Evolutionary conservation across 1,140 invertebrate genomes (phyloP).

Genomic region (Galleria mellonella): DNA sequence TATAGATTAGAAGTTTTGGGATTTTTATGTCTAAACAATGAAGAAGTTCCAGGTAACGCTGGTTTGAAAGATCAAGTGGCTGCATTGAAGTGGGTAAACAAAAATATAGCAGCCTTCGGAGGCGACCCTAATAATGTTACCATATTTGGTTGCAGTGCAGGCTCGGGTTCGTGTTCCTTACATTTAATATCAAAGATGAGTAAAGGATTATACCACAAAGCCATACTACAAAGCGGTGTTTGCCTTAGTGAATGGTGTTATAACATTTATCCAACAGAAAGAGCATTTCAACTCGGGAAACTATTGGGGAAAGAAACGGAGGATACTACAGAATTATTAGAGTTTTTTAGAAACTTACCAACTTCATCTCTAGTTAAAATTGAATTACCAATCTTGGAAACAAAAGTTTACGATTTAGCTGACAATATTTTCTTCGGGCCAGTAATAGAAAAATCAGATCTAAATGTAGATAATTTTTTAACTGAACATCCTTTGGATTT

Average conservation of each 20-base stretch:
- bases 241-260: slow-evolving; percentile 63
- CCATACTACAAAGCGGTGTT: slow-evolving; percentile 67
- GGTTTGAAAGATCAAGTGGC: slow-evolving; percentile 81
- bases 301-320: slow-evolving; percentile 47
- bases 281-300: slow-evolving; percentile 54
- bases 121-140: slow-evolving; percentile 77
- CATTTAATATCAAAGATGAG: slow-evolving; percentile 80
- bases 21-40: slow-evolving; percentile 67
- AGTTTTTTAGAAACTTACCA: slow-evolving; percentile 43
- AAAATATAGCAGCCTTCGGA: slow-evolving; percentile 77
- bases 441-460: slow-evolving; percentile 46
- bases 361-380: slow-evolving; percentile 41
- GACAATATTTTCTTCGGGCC: slow-evolving; percentile 49
- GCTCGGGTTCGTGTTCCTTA: slow-evolving; percentile 76
- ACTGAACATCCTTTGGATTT: slow-evolving; percentile 32
- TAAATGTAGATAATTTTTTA: slow-evolving; percentile 43
- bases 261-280: slow-evolving; percentile 35
- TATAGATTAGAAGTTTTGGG: slow-evolving; percentile 78
- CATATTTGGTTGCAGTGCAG: slow-evolving; percentile 82
- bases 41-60: slow-evolving; percentile 78
- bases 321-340: slow-evolving; percentile 36
- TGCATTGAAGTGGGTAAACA: slow-evolving; percentile 77
- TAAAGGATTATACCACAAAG: slow-evolving; percentile 62
- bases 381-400: slow-evolving; percentile 32
- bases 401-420: slow-evolving; percentile 26